A percentile compares a stretch with the other conserved stretches of the same genome.
Conservation (phyloP, 2,888 invertebrate species). For the Spilosoma lubricipeda region DNA sequence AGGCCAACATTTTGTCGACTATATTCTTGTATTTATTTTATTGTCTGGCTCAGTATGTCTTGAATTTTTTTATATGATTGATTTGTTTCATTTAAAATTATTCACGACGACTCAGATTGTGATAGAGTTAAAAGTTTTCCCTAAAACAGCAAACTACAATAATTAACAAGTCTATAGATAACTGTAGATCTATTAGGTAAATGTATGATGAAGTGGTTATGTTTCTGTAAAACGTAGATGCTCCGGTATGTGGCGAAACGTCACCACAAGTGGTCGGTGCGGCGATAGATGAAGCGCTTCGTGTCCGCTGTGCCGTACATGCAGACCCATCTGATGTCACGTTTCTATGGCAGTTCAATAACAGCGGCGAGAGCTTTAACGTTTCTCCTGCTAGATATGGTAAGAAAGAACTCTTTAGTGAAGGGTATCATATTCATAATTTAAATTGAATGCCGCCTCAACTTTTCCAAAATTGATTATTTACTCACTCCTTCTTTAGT, state of each 20-base stretch:
- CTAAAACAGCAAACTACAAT: background rate
- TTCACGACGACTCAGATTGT: too few species aligned
- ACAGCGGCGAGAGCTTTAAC: slow-evolving; percentile 94
- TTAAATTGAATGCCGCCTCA: background rate
- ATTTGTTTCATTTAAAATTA: too few species aligned
- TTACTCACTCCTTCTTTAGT: background rate
- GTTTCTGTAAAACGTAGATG: slow-evolving; percentile 82
- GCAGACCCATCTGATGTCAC: slow-evolving; percentile 94
- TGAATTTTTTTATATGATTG: too few species aligned
- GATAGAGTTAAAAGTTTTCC: too few species aligned
- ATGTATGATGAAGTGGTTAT: background rate
- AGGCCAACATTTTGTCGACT: background rate
- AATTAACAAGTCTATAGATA: background rate
- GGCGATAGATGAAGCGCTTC: slow-evolving; percentile 93
- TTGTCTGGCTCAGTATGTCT: too few species aligned
- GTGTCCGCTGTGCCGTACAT: slow-evolving; percentile 93
- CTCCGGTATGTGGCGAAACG: slow-evolving; percentile 92
- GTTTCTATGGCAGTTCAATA: slow-evolving; percentile 96
- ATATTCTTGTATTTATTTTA: background rate
- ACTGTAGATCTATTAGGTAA: background rate
- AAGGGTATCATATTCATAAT: background rate
- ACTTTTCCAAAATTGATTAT: too few species aligned
- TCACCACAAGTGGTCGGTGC: slow-evolving; percentile 93
- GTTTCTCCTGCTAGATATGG: slow-evolving; percentile 89
- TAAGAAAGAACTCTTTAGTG: slow-evolving; percentile 42